Evolutionary conservation across 2,113 vertebrate species (phyloP).

Genomic region (Procavia capensis): DNA sequence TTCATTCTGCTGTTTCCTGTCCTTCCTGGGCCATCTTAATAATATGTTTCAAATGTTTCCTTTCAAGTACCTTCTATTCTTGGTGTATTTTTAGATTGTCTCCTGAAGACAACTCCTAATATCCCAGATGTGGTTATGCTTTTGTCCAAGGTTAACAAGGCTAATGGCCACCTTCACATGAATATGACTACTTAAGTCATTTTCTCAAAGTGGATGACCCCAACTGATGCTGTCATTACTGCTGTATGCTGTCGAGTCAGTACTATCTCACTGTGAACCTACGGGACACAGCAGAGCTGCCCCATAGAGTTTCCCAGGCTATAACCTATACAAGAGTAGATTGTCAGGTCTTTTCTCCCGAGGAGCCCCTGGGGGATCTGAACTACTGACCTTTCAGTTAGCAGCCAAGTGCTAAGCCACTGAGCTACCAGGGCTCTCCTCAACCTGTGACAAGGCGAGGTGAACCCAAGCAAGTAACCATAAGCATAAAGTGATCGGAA

Average conservation of each 20-base stretch:
- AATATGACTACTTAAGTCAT: not conserved
- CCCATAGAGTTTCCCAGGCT: not conserved
- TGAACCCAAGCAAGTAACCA: not conserved
- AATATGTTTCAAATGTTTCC: not conserved
- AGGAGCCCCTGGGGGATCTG: not conserved
- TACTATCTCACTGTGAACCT: not conserved
- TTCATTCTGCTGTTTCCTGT: not conserved
- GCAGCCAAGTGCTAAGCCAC: not conserved
- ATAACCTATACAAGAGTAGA: not conserved
- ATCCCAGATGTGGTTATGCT: not conserved
- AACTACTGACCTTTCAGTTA: not conserved
- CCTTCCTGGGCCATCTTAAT: not conserved
- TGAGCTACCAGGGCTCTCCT: not conserved
- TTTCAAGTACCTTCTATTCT: not conserved
- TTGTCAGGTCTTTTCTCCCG: not conserved
- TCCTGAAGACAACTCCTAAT: not conserved
- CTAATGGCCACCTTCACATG: not conserved
- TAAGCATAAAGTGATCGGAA: rapidly evolving
- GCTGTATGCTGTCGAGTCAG: not conserved
- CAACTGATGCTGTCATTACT: not conserved
- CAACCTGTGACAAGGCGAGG: not conserved
- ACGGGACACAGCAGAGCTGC: not conserved
- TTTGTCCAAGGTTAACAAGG: not conserved
- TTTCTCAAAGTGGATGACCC: not conserved
- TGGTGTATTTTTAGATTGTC: not conserved